A percentile compares a stretch with the other conserved stretches of the same genome.
Conservation (phyloP, 2,888 invertebrate species). For the Mellilla xanthometata region DNA sequence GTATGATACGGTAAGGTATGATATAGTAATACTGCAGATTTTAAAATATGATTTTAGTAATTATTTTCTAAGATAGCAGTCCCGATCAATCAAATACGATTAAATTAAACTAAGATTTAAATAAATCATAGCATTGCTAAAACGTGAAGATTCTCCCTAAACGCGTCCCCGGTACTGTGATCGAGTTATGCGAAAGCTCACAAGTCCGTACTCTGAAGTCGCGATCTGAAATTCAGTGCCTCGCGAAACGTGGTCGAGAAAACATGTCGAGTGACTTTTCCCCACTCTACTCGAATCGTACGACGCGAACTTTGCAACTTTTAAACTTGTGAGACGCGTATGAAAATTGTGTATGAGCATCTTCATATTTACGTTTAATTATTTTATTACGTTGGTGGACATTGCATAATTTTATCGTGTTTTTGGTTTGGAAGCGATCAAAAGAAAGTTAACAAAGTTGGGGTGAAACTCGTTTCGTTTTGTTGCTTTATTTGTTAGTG, state of each 20-base stretch:
- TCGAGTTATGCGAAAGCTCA: conserved; percentile 23
- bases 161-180: not conserved
- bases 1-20: too few species aligned
- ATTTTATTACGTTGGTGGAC: conserved; percentile 7
- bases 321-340: conserved; percentile 34
- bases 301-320: conserved; percentile 48
- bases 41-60: too few species aligned
- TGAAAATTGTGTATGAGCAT: conserved; percentile 12
- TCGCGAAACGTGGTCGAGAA: conserved; percentile 48
- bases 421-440: not conserved
- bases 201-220: conserved; percentile 25
- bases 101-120: too few species aligned
- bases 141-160: too few species aligned
- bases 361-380: conserved; percentile 6
- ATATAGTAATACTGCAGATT: too few species aligned
- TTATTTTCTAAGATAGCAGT: too few species aligned
- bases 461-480: conserved; percentile 11
- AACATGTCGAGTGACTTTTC: conserved; percentile 42
- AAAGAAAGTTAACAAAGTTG: conserved; percentile 13
- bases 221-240: conserved; percentile 56
- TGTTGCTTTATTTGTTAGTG: conserved; percentile 11
- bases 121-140: too few species aligned
- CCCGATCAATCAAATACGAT: too few species aligned
- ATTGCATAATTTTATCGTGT: conserved; percentile 1
- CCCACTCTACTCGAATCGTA: conserved; percentile 6